Evolutionary conservation across 2,797 vertebrate genomes (phyloP), one percentile per base, ranked within the genome.

Genomic region (Hapalemur alaotrensis): DNA sequence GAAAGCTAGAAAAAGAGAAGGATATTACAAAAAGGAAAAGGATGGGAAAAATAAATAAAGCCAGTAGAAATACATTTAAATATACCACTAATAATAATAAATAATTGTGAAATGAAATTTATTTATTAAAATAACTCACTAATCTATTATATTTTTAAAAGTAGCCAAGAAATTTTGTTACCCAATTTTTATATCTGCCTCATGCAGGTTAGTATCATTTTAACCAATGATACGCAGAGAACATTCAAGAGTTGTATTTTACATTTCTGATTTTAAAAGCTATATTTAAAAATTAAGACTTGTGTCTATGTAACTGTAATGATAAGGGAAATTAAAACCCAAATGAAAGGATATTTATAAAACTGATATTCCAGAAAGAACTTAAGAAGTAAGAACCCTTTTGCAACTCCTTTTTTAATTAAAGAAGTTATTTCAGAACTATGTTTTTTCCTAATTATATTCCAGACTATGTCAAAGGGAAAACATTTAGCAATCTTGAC

Each of bases 331-430:
- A 93, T 89, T 91, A 88, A 84, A 95, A 85, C 52, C 35, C 89
- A 95, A 78, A 93, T 83, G 84, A 22, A 95, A 67, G 32, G 69
- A 73, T 78, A 93, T 78, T 95, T 96, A 84, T 92, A 84, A 95
- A 95, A 84, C 38, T 54, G 69, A 54, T 59, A 91, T 80, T 96
- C 89, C 76, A 82, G 79, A 94, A 91, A 93, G 70, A 20, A 70
- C 69, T 57, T 89, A 65, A 57, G 54, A 95, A 54, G 7, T 90
- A 80, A 95, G 32, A 86, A 95, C 57, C 28, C 35, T 63, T 83
- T 82, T 80, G n/a, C 82, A 79, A 84, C 46, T 48, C 35, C 43
- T 92, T 83, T 32, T 91, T 81, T 38, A 61, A 79, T 67, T 80
- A 41, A n/a, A 91, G 48, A 89, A 76, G 72, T 89, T 95, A 85